Conservation (phyloP, 2,113 vertebrate species). For the Phaethornis superciliosus region DNA sequence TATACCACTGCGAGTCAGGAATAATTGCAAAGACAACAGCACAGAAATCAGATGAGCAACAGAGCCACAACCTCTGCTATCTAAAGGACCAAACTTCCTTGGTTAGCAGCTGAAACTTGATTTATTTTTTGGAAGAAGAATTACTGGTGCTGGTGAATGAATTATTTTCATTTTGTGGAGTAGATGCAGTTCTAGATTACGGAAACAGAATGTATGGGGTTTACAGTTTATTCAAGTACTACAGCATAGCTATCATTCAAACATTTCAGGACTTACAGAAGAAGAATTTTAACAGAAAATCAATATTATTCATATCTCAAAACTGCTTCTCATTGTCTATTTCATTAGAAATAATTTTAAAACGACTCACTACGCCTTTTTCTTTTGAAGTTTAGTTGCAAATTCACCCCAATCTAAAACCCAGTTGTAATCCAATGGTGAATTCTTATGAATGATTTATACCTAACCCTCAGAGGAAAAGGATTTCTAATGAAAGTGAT, state of each 20-base stretch:
- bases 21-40: neutral
- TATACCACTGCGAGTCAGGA: neutral
- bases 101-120: neutral
- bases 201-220: neutral
- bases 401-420: neutral
- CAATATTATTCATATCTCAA: conserved; percentile 5
- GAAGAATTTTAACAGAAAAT: conserved; percentile 8
- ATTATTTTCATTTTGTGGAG: conserved; percentile 3
- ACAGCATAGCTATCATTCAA: conserved; percentile 15
- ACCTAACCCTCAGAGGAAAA: neutral
- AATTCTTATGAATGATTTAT: conserved; percentile 31
- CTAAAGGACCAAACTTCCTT: neutral
- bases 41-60: conserved; percentile 8
- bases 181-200: neutral
- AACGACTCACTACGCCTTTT: neutral
- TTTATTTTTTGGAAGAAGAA: neutral
- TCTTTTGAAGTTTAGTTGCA: conserved; percentile 20
- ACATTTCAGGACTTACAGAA: neutral
- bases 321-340: neutral
- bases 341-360: conserved; percentile 21
- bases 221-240: neutral
- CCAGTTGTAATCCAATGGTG: neutral
- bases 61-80: neutral
- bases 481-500: conserved; percentile 45
- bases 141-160: neutral